Conservation (phyloP, 2,888 invertebrate species). For the Listrodromus nycthemerus region DNA sequence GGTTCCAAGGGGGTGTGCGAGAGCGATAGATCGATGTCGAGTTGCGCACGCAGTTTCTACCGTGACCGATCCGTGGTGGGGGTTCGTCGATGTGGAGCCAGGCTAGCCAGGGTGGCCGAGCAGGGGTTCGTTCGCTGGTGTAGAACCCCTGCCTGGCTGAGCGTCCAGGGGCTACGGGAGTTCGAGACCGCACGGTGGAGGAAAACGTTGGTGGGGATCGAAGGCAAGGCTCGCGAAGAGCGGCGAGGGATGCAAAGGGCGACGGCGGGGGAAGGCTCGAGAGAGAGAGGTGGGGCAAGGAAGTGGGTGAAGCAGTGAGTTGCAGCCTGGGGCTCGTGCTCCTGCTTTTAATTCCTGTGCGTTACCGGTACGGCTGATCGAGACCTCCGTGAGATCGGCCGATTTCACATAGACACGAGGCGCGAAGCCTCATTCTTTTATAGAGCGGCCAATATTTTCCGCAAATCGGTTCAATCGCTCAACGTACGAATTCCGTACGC, state of each 20-base stretch:
- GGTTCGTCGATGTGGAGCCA: conserved; percentile 69
- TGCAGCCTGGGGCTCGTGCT: conserved; percentile 11
- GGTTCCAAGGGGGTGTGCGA: conserved; percentile 52
- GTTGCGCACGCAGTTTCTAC: conserved; percentile 79
- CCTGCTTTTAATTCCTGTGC: conserved; percentile 23
- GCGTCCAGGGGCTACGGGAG: conserved; percentile 64
- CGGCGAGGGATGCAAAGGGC: conserved; percentile 5
- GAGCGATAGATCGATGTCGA: conserved; percentile 77
- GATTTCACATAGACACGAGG: background rate
- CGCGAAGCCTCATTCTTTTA: background rate
- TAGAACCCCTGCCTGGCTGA: conserved; percentile 63
- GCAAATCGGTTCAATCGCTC: no score
- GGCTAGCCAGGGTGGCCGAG: conserved; percentile 64
- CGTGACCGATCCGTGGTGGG: conserved; percentile 71
- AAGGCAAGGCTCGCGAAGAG: background rate
- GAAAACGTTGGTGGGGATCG: background rate
- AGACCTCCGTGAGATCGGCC: background rate
- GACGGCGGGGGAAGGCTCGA: background rate
- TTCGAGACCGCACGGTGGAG: conserved; percentile 35
- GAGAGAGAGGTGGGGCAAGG: background rate
- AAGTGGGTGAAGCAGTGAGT: conserved; percentile 28
- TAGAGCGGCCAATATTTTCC: background rate
- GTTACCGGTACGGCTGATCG: background rate
- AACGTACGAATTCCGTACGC: no score
- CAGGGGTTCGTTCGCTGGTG: conserved; percentile 63